Conservation (phyloP, 1,140 invertebrate genomes). For the Saccostrea echinata region DNA sequence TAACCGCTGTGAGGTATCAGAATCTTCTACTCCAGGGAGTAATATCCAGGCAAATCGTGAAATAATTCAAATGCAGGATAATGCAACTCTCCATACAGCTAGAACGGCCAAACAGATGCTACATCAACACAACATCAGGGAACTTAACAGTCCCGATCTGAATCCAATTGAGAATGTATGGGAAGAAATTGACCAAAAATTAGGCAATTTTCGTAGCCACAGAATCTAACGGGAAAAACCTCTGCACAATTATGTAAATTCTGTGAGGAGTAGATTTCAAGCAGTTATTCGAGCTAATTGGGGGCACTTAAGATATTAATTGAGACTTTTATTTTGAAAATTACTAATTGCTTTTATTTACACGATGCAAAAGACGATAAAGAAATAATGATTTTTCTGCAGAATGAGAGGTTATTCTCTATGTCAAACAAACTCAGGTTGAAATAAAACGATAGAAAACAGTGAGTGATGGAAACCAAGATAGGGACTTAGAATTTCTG, state of each 20-base stretch:
- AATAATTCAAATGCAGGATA: not conserved
- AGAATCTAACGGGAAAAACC: not conserved
- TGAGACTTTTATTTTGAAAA: not conserved
- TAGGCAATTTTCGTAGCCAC: not conserved
- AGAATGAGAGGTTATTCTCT: not conserved
- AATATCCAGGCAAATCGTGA: not conserved
- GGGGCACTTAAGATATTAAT: not conserved
- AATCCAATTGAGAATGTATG: not conserved
- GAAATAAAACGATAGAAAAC: too few relatives aligned
- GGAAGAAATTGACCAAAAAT: too few relatives aligned
- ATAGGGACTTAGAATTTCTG: too few relatives aligned
- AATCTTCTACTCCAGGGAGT: not conserved
- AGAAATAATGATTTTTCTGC: not conserved
- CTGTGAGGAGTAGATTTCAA: not conserved
- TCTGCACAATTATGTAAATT: not conserved
- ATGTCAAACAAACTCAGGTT: too few relatives aligned
- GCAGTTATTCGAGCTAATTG: not conserved
- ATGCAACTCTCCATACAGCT: not conserved
- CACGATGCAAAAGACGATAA: not conserved
- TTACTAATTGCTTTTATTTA: not conserved
- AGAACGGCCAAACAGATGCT: not conserved
- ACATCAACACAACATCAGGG: not conserved
- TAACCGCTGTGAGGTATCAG: not conserved
- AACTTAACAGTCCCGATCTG: not conserved
- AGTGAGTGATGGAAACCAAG: too few relatives aligned